Conservation (phyloP, 2,888 invertebrate species). For the Aspidapion aeneum region DNA sequence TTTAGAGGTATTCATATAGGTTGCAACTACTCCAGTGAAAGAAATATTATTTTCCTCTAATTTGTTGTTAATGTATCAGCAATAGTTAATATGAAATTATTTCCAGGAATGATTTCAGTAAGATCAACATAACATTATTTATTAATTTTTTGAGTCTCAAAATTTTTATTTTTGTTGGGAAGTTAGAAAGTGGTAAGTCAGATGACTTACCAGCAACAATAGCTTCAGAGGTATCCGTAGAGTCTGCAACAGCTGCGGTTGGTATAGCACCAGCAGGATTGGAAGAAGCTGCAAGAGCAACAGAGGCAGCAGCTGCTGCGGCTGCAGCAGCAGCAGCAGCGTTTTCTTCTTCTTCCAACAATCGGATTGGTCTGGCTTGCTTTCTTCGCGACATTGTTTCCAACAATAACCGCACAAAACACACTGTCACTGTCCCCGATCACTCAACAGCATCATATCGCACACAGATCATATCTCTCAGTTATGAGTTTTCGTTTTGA, state of each 20-base stretch:
- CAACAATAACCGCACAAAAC: slow-evolving; percentile 36
- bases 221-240: not conserved
- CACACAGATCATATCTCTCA: slow-evolving; percentile 34
- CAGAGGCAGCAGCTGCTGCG: slow-evolving; percentile 28
- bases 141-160: too few species aligned
- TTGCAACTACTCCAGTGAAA: too few species aligned
- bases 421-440: slow-evolving; percentile 35
- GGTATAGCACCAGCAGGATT: slow-evolving; percentile 29
- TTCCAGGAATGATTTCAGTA: too few species aligned
- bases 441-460: slow-evolving; percentile 31
- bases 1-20: too few species aligned
- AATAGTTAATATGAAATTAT: too few species aligned
- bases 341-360: slow-evolving; percentile 51
- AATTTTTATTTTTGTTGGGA: too few species aligned
- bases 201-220: slow-evolving; percentile 37
- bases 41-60: too few species aligned
- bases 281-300: slow-evolving; percentile 30
- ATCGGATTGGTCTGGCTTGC: slow-evolving; percentile 53
- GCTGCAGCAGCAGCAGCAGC: slow-evolving; percentile 31
- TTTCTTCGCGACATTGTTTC: slow-evolving; percentile 52
- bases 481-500: slow-evolving; percentile 39
- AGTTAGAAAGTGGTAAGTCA: slow-evolving; percentile 25
- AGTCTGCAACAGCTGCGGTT: slow-evolving; percentile 16
- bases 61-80: too few species aligned
- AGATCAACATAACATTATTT: too few species aligned